A percentile compares a stretch with the other conserved stretches of the same genome.
Evolutionary conservation across 1,140 invertebrate species (phyloP).

Genomic region (Cherax quadricarinatus): DNA sequence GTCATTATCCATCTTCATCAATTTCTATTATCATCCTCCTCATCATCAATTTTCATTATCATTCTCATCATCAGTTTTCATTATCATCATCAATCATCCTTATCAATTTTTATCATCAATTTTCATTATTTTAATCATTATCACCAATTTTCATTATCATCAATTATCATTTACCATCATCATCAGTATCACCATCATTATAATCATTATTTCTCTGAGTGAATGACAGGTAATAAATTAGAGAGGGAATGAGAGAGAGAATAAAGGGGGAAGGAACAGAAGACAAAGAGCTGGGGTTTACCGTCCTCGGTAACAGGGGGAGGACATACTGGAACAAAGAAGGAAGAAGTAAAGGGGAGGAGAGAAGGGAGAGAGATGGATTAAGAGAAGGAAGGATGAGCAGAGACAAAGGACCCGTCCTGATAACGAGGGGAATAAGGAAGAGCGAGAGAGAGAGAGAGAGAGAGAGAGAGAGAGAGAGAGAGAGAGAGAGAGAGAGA

Average conservation of each 20-base stretch:
- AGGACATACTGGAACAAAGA: conserved; percentile 1
- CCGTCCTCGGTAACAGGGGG: background rate
- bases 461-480: background rate
- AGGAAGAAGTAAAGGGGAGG: background rate
- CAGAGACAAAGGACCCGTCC: background rate
- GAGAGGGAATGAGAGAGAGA: background rate
- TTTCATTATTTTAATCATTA: no score
- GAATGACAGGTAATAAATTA: background rate
- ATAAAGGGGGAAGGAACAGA: background rate
- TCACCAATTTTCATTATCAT: no score
- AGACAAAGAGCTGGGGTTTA: background rate
- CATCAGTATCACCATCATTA: no score
- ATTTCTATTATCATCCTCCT: no score
- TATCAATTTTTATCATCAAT: no score
- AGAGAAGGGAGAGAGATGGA: background rate
- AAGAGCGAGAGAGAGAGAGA: background rate
- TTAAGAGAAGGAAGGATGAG: background rate
- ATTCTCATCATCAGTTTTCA: no score
- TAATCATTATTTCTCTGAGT: no score
- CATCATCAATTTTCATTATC: no score
- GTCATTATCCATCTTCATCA: no score
- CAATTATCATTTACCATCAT: no score
- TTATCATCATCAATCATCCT: no score
- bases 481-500: background rate
- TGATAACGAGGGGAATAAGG: background rate